Evolutionary conservation across 2,888 invertebrate species (phyloP).

Genomic region (Zhengitettix transpicula): DNA sequence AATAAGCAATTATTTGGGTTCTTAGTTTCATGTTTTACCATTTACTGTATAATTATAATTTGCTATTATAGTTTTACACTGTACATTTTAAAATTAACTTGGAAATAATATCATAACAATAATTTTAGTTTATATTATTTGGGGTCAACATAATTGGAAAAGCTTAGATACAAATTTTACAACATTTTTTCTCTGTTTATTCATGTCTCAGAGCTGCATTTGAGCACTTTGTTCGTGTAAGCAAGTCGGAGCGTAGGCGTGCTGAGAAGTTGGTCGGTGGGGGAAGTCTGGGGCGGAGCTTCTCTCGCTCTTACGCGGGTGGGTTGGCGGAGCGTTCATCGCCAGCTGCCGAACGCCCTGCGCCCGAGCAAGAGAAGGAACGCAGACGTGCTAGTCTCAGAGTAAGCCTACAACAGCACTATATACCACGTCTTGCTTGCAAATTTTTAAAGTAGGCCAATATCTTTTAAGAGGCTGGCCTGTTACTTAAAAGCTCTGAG

Average conservation of each 20-base stretch:
- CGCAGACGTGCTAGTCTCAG: slow-evolving; percentile 39
- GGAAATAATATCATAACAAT: no score
- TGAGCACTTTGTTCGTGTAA: slow-evolving; percentile 36
- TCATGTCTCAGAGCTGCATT: slow-evolving; percentile 26
- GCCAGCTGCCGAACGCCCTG: slow-evolving; percentile 1
- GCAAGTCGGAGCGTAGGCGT: slow-evolving; percentile 22
- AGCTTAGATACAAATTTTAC: neutral
- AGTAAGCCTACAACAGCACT: slow-evolving; percentile 26
- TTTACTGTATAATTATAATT: no score
- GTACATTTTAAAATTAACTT: no score
- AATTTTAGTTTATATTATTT: no score
- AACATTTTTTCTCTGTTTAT: slow-evolving; percentile 3
- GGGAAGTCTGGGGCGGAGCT: slow-evolving; percentile 45
- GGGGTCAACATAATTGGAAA: no score
- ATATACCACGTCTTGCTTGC: neutral
- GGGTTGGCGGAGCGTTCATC: slow-evolving; percentile 23
- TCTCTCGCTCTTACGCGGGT: slow-evolving; percentile 45
- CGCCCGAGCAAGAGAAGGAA: slow-evolving; percentile 19
- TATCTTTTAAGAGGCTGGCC: neutral
- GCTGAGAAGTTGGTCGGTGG: slow-evolving; percentile 46
- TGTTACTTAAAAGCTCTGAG: neutral
- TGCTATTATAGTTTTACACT: no score
- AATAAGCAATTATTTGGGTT: no score
- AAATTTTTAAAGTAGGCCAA: neutral
- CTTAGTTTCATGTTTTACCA: no score